Conservation (phyloP, 2,797 vertebrate genomes). For the Pyrocephalus nanus region DNA sequence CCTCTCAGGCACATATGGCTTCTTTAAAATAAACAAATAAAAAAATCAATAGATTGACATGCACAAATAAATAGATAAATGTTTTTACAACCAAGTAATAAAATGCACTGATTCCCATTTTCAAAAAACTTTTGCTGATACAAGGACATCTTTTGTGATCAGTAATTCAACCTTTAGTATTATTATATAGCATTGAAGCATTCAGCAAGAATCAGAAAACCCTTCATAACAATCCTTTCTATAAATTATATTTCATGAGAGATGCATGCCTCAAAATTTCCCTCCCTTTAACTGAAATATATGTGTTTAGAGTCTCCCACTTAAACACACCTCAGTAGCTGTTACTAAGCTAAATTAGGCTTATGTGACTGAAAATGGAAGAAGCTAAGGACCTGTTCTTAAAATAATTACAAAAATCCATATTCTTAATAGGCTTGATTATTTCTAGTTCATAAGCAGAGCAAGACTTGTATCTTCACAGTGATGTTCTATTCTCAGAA, state of each 20-base stretch:
- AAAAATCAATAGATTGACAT: not conserved
- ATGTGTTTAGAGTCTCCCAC: not conserved
- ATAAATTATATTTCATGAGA: not conserved
- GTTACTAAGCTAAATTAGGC: not conserved
- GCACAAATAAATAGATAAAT: not conserved
- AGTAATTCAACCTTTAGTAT: not conserved
- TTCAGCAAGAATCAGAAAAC: not conserved
- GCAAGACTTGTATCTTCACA: not conserved
- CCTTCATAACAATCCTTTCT: not conserved
- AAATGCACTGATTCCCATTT: not conserved
- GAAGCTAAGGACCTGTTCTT: not conserved
- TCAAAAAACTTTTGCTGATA: not conserved
- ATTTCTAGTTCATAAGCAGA: not conserved
- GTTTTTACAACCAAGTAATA: not conserved
- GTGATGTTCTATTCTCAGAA: not conserved
- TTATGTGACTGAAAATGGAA: not conserved
- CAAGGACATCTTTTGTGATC: not conserved
- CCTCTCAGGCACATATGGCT: not conserved
- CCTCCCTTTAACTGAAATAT: not conserved
- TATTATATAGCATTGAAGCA: not conserved
- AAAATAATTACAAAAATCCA: not conserved
- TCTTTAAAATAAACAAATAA: not conserved
- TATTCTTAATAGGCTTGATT: not conserved
- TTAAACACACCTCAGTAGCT: not conserved
- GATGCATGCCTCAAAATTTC: not conserved